Evolutionary conservation across 2,888 invertebrate genomes (phyloP).

Genomic region (Cyclophora punctaria): DNA sequence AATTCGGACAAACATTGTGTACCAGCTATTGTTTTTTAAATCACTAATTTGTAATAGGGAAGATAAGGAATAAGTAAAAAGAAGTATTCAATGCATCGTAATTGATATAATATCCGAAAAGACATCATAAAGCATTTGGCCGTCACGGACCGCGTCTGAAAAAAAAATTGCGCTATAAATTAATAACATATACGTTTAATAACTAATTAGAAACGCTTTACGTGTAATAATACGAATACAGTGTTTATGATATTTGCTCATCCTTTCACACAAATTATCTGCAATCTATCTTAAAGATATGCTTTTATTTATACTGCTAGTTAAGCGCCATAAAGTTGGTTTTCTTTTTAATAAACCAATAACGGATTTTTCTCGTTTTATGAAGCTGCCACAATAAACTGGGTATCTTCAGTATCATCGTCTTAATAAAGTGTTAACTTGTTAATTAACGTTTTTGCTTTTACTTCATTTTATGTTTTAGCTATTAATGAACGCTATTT

Average conservation of each 20-base stretch:
- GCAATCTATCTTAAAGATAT: constrained; percentile 1
- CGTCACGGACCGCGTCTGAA: too few species aligned
- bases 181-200: too few species aligned
- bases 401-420: constrained; percentile 19
- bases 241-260: constrained; percentile 8
- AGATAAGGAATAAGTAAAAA: too few species aligned
- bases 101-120: too few species aligned
- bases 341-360: constrained; percentile 22
- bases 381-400: constrained; percentile 17
- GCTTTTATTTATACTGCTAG: constrained; percentile 17
- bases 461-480: constrained; percentile 13
- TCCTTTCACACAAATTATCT: constrained; percentile 4
- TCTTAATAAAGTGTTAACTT: constrained; percentile 22
- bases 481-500: constrained; percentile 8
- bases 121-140: too few species aligned
- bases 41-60: too few species aligned
- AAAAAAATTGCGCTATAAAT: too few species aligned
- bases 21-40: too few species aligned
- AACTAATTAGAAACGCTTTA: too few species aligned
- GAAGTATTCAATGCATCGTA: too few species aligned
- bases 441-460: constrained; percentile 22
- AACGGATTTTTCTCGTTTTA: constrained; percentile 17
- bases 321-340: constrained; percentile 21
- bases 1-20: too few species aligned
- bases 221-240: neutral